Evolutionary conservation across 2,888 invertebrate genomes (phyloP), one percentile per base, ranked within the genome.

Genomic region (Drosophila kambysellisi): DNA sequence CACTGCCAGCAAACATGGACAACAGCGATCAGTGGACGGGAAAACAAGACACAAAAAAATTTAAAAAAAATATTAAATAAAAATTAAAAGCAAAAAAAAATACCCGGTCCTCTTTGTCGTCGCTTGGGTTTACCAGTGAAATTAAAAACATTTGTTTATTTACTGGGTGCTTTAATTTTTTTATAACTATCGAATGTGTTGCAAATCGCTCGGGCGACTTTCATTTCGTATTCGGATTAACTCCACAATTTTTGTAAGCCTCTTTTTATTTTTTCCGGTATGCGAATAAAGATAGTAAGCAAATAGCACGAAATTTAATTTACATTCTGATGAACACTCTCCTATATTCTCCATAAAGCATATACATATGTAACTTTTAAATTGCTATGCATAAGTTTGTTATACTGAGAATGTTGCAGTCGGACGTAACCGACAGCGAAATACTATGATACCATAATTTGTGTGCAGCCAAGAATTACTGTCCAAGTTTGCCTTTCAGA

Each of bases 161-260:
- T 75, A 75, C 71, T 67, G 71, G 61, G 61, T 71, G 76, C 76
- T 76, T 74, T 63, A 74, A 62, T 75, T 76, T 75, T 57, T 70
- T 70, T 75, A 57, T 75, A 57, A 75, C 74, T 70, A 67, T 75
- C 74, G 75, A 66, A 63, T 74, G 75, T 75, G 75, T 70, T 70
- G 74, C 75, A 70, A 70, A 62, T 75, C 75, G 61, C 29, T 74
- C 66, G 65, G 54, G 64, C 64, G 74, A 76, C 75, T 76, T 76
- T 75, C 75, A 63, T 70, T 76, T 75, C 59, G 65, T 41, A 66
- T 66, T 56, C 66, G 30, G 56, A 56, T 53, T 60, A 54, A 48
- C 29, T 67, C n/a, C 11, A 29, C 53, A 51, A n/a, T 57, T 39
- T 46, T 51, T 35, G 8, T 15, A 4, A 29, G 25, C 30, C n/a